Conservation (phyloP, 1,140 invertebrate genomes). For the Aphidius ervi region DNA sequence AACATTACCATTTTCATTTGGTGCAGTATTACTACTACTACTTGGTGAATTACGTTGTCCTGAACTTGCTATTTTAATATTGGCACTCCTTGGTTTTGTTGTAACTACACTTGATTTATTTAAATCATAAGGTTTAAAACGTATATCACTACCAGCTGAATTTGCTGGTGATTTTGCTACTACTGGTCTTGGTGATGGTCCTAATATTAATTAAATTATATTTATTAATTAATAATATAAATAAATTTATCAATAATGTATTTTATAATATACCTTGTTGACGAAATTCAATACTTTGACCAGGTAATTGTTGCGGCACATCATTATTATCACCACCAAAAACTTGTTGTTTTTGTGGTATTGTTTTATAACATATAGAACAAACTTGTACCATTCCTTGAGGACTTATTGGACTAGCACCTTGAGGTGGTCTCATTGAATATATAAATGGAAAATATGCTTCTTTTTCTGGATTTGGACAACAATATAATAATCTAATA, state of each 20-base stretch:
- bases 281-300: constrained; percentile 41
- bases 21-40: constrained; percentile 41
- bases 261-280: constrained; percentile 34
- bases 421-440: constrained; percentile 69
- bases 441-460: constrained; percentile 85
- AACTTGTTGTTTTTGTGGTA: constrained; percentile 75
- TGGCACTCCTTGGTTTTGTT: constrained; percentile 50
- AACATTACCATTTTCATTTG: constrained; percentile 40
- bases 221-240: neutral
- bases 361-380: constrained; percentile 76
- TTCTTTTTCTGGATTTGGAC: constrained; percentile 77
- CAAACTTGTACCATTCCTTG: constrained; percentile 83
- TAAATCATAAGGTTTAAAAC: constrained; percentile 72
- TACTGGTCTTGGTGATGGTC: constrained; percentile 49
- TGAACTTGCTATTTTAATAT: constrained; percentile 46
- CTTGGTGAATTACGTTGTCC: constrained; percentile 50
- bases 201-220: constrained; percentile 23
- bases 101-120: constrained; percentile 55
- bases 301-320: constrained; percentile 36
- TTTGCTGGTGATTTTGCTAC: constrained; percentile 56
- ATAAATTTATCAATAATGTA: neutral
- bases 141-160: constrained; percentile 56
- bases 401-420: constrained; percentile 78
- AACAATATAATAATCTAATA: constrained; percentile 78
- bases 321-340: constrained; percentile 58